phyloP scores from a whole-genome alignment of 2,888 invertebrate species.

The Noctua janthe region DNA sequence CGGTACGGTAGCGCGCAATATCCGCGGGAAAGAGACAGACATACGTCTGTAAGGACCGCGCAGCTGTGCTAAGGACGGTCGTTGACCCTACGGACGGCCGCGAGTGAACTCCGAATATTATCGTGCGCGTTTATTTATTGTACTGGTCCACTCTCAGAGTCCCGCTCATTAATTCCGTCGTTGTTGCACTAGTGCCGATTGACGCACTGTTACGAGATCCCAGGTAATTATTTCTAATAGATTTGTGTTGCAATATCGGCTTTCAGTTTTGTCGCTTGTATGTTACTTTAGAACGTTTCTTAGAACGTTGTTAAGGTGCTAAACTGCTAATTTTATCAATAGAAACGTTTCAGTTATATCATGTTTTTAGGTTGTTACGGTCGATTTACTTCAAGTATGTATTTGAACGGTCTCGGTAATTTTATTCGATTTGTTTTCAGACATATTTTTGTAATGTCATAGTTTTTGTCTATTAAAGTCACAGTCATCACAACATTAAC shows the following conservation, averaged over 20 bases:
- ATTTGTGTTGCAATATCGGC: constrained; percentile 40
- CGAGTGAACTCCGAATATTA: constrained; percentile 89
- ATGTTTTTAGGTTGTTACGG: constrained; percentile 14
- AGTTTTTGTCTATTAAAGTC: neutral
- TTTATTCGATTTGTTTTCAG: neutral
- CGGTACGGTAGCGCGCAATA: constrained; percentile 75
- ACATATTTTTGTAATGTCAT: neutral
- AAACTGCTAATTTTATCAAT: constrained; percentile 14
- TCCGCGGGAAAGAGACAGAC: constrained; percentile 82
- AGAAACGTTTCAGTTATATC: constrained; percentile 20
- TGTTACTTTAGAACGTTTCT: constrained; percentile 42
- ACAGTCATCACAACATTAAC: neutral
- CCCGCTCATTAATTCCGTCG: constrained; percentile 70
- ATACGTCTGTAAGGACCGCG: constrained; percentile 80
- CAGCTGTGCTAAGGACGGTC: constrained; percentile 90
- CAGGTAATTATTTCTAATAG: constrained; percentile 65
- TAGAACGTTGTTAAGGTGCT: neutral
- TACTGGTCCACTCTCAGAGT: constrained; percentile 68
- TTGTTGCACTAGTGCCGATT: constrained; percentile 65
- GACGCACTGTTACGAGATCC: constrained; percentile 58
- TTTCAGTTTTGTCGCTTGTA: constrained; percentile 43
- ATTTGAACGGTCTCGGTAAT: neutral
- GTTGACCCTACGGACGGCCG: constrained; percentile 88
- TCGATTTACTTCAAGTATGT: neutral
- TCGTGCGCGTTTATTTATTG: constrained; percentile 83